phyloP scores from a whole-genome alignment of 1,140 invertebrate species.

The Planococcus citri region DNA sequence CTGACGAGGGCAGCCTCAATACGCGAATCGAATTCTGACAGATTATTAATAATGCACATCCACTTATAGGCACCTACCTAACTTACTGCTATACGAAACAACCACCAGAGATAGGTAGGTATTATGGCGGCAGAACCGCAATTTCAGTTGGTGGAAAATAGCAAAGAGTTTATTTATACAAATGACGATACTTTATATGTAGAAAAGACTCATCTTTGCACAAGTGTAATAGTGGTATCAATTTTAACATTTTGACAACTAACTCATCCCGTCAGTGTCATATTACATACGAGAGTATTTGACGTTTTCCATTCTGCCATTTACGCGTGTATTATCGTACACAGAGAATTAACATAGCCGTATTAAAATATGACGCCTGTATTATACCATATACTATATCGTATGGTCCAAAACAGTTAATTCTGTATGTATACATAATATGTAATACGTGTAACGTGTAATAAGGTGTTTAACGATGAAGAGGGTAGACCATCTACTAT shows the following conservation, averaged over 20 bases:
- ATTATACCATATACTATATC: not conserved
- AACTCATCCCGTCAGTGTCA: constrained; percentile 13
- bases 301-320: not conserved
- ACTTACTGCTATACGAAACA: no score
- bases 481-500: no score
- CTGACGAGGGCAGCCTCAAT: no score
- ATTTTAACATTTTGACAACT: constrained; percentile 11
- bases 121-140: no score
- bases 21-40: no score
- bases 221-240: constrained; percentile 11
- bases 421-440: no score
- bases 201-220: not conserved
- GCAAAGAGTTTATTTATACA: not conserved
- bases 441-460: not conserved
- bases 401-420: no score
- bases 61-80: no score
- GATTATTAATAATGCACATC: no score
- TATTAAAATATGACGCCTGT: not conserved
- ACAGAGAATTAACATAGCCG: constrained; percentile 6
- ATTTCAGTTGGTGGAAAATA: no score
- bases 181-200: not conserved
- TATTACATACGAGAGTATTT: no score
- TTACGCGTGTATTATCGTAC: not conserved
- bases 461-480: not conserved
- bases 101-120: no score